Evolutionary conservation across 1,140 invertebrate species (phyloP), one percentile per base, ranked within the genome.

Genomic region (Drosophila sulfurigaster): DNA sequence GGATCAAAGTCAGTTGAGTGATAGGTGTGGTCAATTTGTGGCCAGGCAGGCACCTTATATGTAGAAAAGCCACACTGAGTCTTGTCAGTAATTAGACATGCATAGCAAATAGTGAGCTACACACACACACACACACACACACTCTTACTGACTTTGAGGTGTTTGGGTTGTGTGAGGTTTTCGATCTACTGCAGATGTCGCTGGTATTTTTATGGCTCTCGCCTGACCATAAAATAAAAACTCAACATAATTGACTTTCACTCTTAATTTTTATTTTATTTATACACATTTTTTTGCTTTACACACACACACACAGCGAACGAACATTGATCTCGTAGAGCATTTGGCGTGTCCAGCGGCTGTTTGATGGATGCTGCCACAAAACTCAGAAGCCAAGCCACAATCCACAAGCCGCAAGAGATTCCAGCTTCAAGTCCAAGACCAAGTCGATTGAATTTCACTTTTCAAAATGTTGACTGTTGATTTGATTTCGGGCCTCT

Each of bases 191-290:
- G 67, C 67, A 65, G 59, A 72, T 75, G 73, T 75, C 68, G 67
- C 68, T 72, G 62, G 68, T 43, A 66, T 66, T 66, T 76, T 62
- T 76, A 62, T 70, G 69, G 51, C 78, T 68, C 65, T 79, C 79
- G 65, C 13, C 57, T 59, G 63, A 15, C 79, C 82, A 87, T 79
- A 88, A 87, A 86, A 76, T 67, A 78, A 32, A 54, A 13, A 30
- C 30, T 13, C 51, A 65, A 86, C 75, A 78, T 78, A 74, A 82
- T 80, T 63, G 83, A 87, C 83, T 87, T 87, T 87, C 83, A 87
- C 83, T 87, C 80, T 88, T 83, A 43, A 48, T 74, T 67, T 60
- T 57, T 32, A 10, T 73, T 79, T 70, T 59, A 13, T 46, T 62
- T 35, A 46, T 49, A 58, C 16, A 49, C 43, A 46, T 56, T 41